These are phyloP conservation scores for Threskiornis aethiopicus DNA, from an alignment of 2,797 vertebrate genomes.

Conservation along the genomic window DNA sequence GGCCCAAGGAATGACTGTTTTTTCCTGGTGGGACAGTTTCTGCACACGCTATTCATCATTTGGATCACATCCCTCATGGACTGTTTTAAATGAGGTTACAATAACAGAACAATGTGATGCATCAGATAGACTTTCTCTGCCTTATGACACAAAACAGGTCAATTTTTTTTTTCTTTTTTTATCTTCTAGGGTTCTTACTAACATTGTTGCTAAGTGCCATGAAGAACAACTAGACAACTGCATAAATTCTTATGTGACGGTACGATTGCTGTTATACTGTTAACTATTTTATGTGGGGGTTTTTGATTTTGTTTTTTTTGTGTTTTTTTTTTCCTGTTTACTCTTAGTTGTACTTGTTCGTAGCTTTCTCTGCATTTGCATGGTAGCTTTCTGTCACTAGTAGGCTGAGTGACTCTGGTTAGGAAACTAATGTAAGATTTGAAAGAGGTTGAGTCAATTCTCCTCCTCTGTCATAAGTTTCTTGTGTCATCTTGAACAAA, in stretches of 20 bases:
- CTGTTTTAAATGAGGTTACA: not conserved
- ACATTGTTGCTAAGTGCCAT: conserved; percentile 92
- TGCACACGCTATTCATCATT: not conserved
- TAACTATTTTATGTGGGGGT: not conserved
- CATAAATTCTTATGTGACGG: conserved; percentile 93
- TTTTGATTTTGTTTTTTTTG: not conserved
- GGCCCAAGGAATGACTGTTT: not conserved
- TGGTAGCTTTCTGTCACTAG: not conserved
- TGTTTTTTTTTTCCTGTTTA: not conserved
- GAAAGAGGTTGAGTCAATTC: not conserved
- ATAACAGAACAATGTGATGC: not conserved
- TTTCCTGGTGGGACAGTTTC: not conserved
- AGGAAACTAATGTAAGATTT: not conserved
- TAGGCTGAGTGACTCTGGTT: not conserved
- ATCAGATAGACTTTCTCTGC: not conserved
- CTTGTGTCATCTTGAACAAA: not conserved
- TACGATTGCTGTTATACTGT: conserved; percentile 10
- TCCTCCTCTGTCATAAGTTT: not conserved
- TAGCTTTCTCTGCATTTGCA: not conserved
- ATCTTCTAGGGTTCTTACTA: conserved; percentile 87
- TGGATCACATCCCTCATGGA: not conserved
- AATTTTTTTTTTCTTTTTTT: not conserved
- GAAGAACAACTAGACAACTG: conserved; percentile 91
- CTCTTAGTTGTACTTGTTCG: not conserved
- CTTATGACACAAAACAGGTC: not conserved